A percentile compares a stretch with the other conserved stretches of the same genome.
Evolutionary conservation across 1,140 invertebrate species (phyloP).

Genomic region (Lutraria rhynchaena): DNA sequence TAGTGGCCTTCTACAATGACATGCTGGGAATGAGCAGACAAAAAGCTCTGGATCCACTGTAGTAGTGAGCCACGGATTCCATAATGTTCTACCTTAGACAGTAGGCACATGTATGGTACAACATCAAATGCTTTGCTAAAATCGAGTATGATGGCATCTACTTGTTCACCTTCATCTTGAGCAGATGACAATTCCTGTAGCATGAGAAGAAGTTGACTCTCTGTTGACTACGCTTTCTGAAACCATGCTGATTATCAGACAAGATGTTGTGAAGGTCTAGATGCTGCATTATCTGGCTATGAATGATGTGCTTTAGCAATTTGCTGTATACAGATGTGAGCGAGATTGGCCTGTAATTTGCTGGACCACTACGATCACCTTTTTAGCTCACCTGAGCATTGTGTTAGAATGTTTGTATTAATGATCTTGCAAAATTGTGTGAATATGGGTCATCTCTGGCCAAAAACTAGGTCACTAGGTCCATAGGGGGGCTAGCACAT

Average conservation of each 20-base stretch:
- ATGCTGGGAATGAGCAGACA: conserved; percentile 40
- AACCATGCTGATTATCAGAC: conserved; percentile 39
- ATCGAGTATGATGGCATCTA: conserved; percentile 40
- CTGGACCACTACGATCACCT: conserved; percentile 27
- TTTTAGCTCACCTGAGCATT: no score
- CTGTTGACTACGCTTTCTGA: conserved; percentile 38
- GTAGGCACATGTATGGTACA: conserved; percentile 49
- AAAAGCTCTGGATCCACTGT: conserved; percentile 46
- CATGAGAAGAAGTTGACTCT: conserved; percentile 32
- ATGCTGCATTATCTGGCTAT: conserved; percentile 41
- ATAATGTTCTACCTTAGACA: conserved; percentile 42
- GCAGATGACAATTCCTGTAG: conserved; percentile 25
- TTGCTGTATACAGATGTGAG: conserved; percentile 57
- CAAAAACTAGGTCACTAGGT: no score
- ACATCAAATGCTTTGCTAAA: conserved; percentile 54
- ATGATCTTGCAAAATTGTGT: no score
- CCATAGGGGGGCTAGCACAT: no score
- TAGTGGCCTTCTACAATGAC: conserved; percentile 51
- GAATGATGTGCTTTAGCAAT: conserved; percentile 54
- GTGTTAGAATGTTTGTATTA: no score
- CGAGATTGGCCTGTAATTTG: conserved; percentile 58
- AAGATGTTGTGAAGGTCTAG: conserved; percentile 49
- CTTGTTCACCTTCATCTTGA: conserved; percentile 11
- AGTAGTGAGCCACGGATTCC: conserved; percentile 24
- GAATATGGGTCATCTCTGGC: no score